Conservation (phyloP, 2,888 invertebrate genomes). For the Teleiodes luculella region DNA sequence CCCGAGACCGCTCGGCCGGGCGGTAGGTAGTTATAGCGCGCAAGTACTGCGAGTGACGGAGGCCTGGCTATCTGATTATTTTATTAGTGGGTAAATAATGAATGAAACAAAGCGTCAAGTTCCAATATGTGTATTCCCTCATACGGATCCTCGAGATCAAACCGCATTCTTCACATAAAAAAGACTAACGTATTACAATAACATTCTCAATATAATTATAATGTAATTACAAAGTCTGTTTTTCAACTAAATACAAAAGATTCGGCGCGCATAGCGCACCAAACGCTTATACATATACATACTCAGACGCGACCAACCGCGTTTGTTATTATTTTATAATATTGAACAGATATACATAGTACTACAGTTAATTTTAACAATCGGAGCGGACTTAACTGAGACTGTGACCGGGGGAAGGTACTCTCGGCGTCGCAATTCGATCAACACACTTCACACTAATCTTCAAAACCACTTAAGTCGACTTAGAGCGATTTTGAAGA, state of each 20-base stretch:
- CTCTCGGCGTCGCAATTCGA: too few relatives aligned
- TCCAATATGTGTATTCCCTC: conserved; percentile 72
- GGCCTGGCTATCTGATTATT: too few relatives aligned
- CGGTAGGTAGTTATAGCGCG: too few relatives aligned
- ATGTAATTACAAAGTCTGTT: conserved; percentile 73
- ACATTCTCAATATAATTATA: conserved; percentile 58
- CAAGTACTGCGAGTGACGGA: too few relatives aligned
- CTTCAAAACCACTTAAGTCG: too few relatives aligned
- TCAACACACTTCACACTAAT: too few relatives aligned
- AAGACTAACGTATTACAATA: conserved; percentile 63
- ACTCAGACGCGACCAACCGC: conserved; percentile 39
- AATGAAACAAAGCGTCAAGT: conserved; percentile 52
- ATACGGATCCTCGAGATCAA: conserved; percentile 69
- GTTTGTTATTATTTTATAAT: conserved; percentile 28
- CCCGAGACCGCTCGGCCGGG: too few relatives aligned
- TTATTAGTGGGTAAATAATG: too few relatives aligned
- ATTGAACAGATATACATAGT: conserved; percentile 61
- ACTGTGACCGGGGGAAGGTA: conserved; percentile 31
- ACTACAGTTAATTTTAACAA: conserved; percentile 70
- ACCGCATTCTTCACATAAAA: conserved; percentile 70
- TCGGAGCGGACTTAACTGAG: conserved; percentile 46
- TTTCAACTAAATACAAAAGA: conserved; percentile 72
- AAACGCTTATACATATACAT: conserved; percentile 67
- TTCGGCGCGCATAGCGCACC: conserved; percentile 68
- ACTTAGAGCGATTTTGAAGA: too few relatives aligned